Percentiles rank a stretch among this genome's conserved stretches.
Conservation (phyloP, 1,140 invertebrate genomes). For the Metopolophium dirhodum region DNA sequence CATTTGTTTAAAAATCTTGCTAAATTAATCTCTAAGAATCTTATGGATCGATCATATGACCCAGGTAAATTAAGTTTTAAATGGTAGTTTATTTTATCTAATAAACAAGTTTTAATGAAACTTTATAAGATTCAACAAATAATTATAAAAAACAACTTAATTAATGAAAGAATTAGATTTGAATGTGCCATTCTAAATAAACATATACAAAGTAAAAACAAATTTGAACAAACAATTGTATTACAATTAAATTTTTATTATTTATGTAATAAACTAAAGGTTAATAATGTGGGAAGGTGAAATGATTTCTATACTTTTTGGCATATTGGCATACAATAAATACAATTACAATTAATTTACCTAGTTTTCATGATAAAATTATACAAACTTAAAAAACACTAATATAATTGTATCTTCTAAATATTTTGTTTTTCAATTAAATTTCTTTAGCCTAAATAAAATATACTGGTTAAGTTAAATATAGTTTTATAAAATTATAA, state of each 20-base stretch:
- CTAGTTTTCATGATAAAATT: not conserved
- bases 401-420: not conserved
- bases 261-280: not conserved
- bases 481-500: too few relatives aligned
- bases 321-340: not conserved
- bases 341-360: not conserved
- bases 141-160: not conserved
- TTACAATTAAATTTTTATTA: too few relatives aligned
- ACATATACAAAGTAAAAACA: not conserved
- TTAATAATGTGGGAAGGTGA: not conserved
- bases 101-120: not conserved
- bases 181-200: not conserved
- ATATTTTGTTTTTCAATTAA: not conserved
- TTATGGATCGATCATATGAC: constrained; percentile 53
- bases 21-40: constrained; percentile 58
- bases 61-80: constrained; percentile 56
- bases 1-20: constrained; percentile 59
- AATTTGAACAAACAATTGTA: not conserved
- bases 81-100: constrained; percentile 1
- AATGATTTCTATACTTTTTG: not conserved
- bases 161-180: not conserved
- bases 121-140: not conserved
- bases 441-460: not conserved
- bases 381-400: not conserved
- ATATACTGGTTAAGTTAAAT: too few relatives aligned